A percentile compares a stretch with the other conserved stretches of the same genome.
Evolutionary conservation across 2,797 vertebrate genomes (phyloP).

Genomic region (Botia almorhae): DNA sequence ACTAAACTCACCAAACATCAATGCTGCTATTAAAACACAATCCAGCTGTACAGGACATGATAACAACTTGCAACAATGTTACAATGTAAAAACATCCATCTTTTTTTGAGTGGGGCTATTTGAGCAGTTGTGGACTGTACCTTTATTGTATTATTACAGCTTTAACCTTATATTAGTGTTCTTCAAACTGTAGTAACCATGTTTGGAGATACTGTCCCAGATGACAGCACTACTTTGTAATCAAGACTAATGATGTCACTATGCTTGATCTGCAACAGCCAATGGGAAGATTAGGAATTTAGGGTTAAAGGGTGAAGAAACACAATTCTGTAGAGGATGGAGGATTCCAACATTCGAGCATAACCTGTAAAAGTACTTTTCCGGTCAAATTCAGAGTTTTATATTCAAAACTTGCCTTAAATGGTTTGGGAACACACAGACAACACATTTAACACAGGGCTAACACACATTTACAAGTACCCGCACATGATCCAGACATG

Average conservation of each 20-base stretch:
- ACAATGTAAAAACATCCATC: background rate
- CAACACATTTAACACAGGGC: background rate
- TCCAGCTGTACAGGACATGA: background rate
- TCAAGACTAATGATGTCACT: slow-evolving; percentile 5
- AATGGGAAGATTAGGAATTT: background rate
- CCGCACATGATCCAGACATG: slow-evolving; percentile 6
- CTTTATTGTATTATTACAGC: background rate
- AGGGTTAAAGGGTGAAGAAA: background rate
- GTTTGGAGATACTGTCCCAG: slow-evolving; percentile 17
- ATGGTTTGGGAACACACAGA: slow-evolving; percentile 3
- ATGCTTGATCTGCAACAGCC: slow-evolving; percentile 5
- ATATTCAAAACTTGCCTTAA: background rate
- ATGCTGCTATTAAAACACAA: background rate
- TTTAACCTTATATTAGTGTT: background rate
- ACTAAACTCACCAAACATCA: background rate
- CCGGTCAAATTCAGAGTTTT: background rate
- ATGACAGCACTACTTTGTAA: background rate
- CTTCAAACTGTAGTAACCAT: background rate
- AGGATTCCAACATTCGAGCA: background rate
- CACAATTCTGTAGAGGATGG: background rate
- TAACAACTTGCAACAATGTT: background rate
- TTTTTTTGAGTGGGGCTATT: background rate
- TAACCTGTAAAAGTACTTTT: background rate
- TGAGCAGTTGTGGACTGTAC: background rate
- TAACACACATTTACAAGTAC: slow-evolving; percentile 7